phyloP scores from a whole-genome alignment of 2,113 vertebrate species.

The Ceyx cyanopectus region DNA sequence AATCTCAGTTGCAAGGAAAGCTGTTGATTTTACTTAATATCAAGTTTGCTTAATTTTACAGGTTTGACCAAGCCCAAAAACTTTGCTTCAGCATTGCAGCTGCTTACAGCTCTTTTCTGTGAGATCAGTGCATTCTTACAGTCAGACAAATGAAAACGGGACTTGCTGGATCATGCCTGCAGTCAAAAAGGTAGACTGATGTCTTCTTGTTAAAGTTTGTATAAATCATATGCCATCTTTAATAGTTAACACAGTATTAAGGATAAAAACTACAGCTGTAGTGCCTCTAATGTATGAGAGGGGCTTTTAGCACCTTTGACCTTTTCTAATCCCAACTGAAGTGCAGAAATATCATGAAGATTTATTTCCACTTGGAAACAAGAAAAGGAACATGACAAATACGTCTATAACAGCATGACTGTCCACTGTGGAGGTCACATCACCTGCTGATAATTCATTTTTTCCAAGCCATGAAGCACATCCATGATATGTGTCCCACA shows the following conservation, averaged over 20 bases:
- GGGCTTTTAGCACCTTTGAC: not conserved
- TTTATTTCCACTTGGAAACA: not conserved
- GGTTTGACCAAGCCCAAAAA: not conserved
- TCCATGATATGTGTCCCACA: not conserved
- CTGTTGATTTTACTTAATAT: not conserved
- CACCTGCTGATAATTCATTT: not conserved
- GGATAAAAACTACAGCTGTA: not conserved
- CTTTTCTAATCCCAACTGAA: not conserved
- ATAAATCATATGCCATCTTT: not conserved
- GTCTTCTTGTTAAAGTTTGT: not conserved
- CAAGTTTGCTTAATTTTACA: not conserved
- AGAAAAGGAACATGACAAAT: not conserved
- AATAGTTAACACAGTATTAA: not conserved
- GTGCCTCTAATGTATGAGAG: not conserved
- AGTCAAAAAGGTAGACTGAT: not conserved
- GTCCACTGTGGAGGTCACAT: not conserved
- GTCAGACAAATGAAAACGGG: not conserved
- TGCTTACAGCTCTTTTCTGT: not conserved
- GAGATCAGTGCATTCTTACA: not conserved
- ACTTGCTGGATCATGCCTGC: constrained; percentile 24
- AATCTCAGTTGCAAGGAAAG: not conserved
- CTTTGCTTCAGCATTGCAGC: accelerated
- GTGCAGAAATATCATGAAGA: not conserved
- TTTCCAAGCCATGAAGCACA: not conserved
- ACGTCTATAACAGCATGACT: not conserved